Evolutionary conservation across 2,888 invertebrate genomes (phyloP).

Genomic region (Diachrysia chrysitis): DNA sequence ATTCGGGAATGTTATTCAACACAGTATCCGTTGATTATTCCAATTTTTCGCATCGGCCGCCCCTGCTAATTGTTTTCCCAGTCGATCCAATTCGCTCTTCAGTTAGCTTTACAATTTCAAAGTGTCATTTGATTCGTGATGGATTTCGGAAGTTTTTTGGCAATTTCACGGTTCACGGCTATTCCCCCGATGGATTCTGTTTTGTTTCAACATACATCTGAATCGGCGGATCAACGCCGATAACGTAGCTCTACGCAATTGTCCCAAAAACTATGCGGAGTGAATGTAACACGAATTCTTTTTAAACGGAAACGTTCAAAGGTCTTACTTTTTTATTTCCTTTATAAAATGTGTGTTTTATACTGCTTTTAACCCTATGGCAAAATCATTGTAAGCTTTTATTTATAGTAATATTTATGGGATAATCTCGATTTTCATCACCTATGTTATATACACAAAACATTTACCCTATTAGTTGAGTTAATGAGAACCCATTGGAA

Average conservation of each 20-base stretch:
- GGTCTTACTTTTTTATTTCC: not conserved
- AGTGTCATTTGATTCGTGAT: conserved; percentile 88
- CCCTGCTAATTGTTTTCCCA: conserved; percentile 85
- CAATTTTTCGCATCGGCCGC: conserved; percentile 81
- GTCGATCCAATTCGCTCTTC: conserved; percentile 83
- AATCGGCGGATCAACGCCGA: conserved; percentile 54
- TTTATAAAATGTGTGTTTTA: not conserved
- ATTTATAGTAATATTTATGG: too few relatives aligned
- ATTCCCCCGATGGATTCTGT: conserved; percentile 77
- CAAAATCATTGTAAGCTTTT: too few relatives aligned
- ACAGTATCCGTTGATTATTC: conserved; percentile 80
- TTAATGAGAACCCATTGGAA: not conserved
- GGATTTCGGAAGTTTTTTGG: conserved; percentile 85
- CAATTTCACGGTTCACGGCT: conserved; percentile 84
- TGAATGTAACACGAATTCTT: conserved; percentile 28
- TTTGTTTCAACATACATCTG: conserved; percentile 74
- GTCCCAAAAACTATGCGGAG: conserved; percentile 44
- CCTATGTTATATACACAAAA: not conserved
- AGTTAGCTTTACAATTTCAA: conserved; percentile 87
- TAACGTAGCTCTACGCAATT: conserved; percentile 52
- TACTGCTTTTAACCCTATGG: not conserved
- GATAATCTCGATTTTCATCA: too few relatives aligned
- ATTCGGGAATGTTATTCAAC: conserved; percentile 73
- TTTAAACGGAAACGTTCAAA: conserved; percentile 18
- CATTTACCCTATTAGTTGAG: not conserved